phyloP scores from a whole-genome alignment of 2,888 invertebrate genomes.

The Eupeodes latifasciatus region DNA sequence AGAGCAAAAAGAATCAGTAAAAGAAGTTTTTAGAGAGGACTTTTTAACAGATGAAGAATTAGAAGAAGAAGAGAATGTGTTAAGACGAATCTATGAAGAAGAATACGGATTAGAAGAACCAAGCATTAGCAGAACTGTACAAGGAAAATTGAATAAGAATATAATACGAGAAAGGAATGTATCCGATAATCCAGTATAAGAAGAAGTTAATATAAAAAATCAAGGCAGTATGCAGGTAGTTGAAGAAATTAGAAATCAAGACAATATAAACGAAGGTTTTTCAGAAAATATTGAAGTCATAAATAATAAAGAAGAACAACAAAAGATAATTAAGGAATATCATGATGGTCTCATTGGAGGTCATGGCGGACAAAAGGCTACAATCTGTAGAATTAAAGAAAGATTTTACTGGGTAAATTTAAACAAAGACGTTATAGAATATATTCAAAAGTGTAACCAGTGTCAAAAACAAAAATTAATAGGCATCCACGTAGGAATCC shows the following conservation, averaged over 20 bases:
- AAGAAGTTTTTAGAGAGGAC: neutral
- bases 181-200: neutral
- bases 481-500: constrained; percentile 36
- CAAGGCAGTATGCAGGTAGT: neutral
- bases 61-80: neutral
- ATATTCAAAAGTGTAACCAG: constrained; percentile 2
- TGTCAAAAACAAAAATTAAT: constrained; percentile 35
- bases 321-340: constrained; percentile 23
- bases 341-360: constrained; percentile 28
- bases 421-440: constrained; percentile 1
- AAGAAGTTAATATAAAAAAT: neutral
- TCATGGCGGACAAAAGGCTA: constrained; percentile 31
- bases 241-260: neutral
- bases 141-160: too few relatives aligned
- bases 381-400: constrained; percentile 32
- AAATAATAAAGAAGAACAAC: constrained; percentile 2
- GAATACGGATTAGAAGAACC: too few relatives aligned
- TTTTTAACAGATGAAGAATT: neutral
- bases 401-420: constrained; percentile 1
- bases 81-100: too few relatives aligned
- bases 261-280: neutral
- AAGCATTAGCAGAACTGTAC: too few relatives aligned
- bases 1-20: neutral
- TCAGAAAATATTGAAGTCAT: constrained; percentile 1
- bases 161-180: too few relatives aligned